A percentile compares a stretch with the other conserved stretches of the same genome.
These are phyloP conservation scores for Loris lydekkerianus DNA, from an alignment of 2,797 vertebrate species.

Conservation along the genomic window DNA sequence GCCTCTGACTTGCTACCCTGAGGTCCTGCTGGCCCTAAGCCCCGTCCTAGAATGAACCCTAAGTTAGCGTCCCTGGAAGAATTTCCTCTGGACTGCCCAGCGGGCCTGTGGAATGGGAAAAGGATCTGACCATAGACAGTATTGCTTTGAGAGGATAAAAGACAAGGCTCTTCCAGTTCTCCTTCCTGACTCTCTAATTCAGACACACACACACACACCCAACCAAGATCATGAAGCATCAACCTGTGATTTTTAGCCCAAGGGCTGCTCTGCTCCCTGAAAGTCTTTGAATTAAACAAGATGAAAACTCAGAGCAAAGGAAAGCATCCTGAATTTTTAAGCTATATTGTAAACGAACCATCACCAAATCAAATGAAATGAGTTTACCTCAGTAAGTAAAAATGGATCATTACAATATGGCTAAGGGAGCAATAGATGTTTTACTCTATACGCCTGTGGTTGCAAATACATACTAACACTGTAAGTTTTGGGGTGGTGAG, in stretches of 20 bases:
- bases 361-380: neutral
- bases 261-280: accelerated
- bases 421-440: neutral
- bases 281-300: neutral
- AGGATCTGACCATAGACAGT: neutral
- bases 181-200: neutral
- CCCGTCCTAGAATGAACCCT: neutral
- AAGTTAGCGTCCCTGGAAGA: neutral
- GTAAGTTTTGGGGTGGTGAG: neutral
- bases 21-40: neutral
- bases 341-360: neutral
- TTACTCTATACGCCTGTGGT: accelerated
- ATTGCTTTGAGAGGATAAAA: neutral
- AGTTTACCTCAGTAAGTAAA: neutral
- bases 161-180: too few relatives aligned
- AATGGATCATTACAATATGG: neutral
- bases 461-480: neutral
- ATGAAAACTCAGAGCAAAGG: neutral
- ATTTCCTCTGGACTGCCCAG: neutral
- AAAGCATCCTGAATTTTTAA: neutral
- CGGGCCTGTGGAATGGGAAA: neutral
- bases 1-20: neutral
- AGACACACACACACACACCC: neutral
- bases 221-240: neutral
- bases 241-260: neutral